A percentile compares a stretch with the other conserved stretches of the same genome.
Evolutionary conservation across 2,113 vertebrate species (phyloP).

Genomic region (Cyphomyrus plagiostoma): DNA sequence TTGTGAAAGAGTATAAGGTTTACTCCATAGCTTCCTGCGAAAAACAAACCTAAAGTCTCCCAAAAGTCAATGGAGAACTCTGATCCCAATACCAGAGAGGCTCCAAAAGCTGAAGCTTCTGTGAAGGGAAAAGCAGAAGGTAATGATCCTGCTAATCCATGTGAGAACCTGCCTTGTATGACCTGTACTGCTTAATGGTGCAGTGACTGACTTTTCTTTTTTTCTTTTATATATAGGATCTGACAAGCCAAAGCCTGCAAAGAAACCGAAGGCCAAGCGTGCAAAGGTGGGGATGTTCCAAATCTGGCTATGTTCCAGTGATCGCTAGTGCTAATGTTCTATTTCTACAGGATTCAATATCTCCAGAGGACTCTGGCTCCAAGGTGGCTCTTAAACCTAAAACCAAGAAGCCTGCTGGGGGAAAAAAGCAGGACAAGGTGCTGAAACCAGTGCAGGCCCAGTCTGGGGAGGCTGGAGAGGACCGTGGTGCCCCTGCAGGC

Average conservation of each 20-base stretch:
- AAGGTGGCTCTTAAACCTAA: conserved; percentile 53
- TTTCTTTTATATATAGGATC: no score
- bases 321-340: not conserved
- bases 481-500: not conserved
- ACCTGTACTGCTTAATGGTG: not conserved
- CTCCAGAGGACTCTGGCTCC: not conserved
- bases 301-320: not conserved
- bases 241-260: conserved; percentile 23
- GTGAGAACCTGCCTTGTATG: not conserved
- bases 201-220: no score
- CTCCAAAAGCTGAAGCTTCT: not conserved
- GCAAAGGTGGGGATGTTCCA: not conserved
- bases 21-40: conserved; percentile 45
- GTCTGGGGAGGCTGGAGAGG: not conserved
- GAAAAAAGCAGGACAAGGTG: conserved; percentile 17
- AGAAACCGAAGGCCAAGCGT: conserved; percentile 34
- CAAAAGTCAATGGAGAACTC: conserved; percentile 50
- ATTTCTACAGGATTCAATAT: conserved; percentile 28
- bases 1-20: not conserved
- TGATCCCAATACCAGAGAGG: conserved; percentile 44
- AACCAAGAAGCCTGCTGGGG: conserved; percentile 35
- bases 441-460: not conserved
- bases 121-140: conserved; percentile 21
- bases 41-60: conserved; percentile 36
- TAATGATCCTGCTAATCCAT: not conserved